Percentiles rank a stretch among this genome's conserved stretches.
Evolutionary conservation across 2,113 vertebrate species (phyloP).

Genomic region (Ophiodon elongatus): DNA sequence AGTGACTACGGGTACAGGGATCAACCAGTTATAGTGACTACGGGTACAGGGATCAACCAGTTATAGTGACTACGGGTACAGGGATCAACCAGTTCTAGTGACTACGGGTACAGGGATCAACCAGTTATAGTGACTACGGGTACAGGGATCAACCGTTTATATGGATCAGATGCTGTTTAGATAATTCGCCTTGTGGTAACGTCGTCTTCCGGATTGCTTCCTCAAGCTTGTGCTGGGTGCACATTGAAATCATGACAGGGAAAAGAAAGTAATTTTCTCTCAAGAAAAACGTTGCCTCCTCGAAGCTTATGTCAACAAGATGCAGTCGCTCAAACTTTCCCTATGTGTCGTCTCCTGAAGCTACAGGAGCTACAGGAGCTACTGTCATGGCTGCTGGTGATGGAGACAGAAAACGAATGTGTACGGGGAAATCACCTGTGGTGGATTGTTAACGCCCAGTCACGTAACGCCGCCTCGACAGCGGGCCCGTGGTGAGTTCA

Average conservation of each 20-base stretch:
- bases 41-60: no score
- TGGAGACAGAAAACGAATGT: background rate
- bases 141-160: no score
- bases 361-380: no score
- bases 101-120: no score
- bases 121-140: no score
- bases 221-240: background rate
- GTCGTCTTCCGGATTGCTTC: background rate
- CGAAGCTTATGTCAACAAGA: background rate
- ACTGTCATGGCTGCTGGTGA: background rate
- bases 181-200: background rate
- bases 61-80: no score
- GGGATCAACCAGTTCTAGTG: no score
- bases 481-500: background rate
- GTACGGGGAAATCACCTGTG: background rate
- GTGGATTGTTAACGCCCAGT: background rate
- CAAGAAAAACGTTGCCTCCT: background rate
- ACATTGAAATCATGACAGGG: background rate
- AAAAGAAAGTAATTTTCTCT: background rate
- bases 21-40: no score
- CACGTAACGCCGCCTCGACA: background rate
- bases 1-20: no score
- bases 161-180: no score
- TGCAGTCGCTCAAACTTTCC: background rate
- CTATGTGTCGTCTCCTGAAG: background rate